Evolutionary conservation across 2,888 invertebrate species (phyloP).

Genomic region (Netelia virgata): DNA sequence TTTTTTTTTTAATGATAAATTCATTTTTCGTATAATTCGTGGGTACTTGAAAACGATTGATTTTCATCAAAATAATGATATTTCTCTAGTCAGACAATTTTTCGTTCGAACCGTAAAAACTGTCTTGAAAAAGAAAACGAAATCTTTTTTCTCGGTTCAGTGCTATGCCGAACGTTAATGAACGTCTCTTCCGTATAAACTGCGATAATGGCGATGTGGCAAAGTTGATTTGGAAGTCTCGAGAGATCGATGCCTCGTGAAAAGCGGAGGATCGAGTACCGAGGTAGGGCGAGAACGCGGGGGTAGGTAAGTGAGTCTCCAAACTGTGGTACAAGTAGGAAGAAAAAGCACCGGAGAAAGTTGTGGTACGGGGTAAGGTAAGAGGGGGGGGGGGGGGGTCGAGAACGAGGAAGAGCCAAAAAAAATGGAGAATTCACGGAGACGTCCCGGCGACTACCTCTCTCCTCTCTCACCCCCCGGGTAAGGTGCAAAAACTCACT

Average conservation of each 20-base stretch:
- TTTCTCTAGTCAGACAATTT: no score
- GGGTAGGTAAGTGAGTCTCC: constrained; percentile 42
- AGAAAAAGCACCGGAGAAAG: constrained; percentile 24
- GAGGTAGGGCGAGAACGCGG: constrained; percentile 2
- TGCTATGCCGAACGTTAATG: constrained; percentile 32
- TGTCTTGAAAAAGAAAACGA: not conserved
- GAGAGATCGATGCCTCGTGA: constrained; percentile 51
- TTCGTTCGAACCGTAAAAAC: no score
- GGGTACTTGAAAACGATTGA: no score
- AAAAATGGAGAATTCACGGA: constrained; percentile 70
- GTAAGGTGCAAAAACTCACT: constrained; percentile 77
- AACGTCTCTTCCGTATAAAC: constrained; percentile 40
- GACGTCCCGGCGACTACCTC: constrained; percentile 50
- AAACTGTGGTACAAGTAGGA: constrained; percentile 43
- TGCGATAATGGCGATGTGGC: constrained; percentile 49
- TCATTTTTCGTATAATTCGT: no score
- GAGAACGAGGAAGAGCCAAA: constrained; percentile 51
- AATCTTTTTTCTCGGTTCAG: constrained; percentile 26
- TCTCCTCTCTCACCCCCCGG: constrained; percentile 66
- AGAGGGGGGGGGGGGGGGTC: constrained; percentile 6
- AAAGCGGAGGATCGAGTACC: constrained; percentile 34
- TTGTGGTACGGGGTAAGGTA: constrained; percentile 46
- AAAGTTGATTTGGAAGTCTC: constrained; percentile 57
- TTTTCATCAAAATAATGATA: no score
- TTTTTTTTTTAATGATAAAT: no score